These are phyloP conservation scores for Adelges cooleyi DNA, from an alignment of 1,140 invertebrate species.

Conservation along the genomic window DNA sequence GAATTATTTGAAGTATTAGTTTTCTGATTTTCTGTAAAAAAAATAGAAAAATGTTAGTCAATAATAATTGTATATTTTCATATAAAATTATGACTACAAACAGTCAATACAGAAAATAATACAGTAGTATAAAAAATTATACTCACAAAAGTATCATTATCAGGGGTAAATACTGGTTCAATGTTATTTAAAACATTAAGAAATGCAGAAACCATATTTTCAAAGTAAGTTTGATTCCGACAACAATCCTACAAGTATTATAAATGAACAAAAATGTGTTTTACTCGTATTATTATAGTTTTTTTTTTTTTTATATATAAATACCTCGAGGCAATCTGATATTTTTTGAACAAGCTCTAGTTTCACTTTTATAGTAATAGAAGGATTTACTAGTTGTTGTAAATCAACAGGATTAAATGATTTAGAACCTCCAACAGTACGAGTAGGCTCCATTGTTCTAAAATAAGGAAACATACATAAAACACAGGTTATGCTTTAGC, in stretches of 20 bases:
- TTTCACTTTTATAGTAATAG: not conserved
- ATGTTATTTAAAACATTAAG: not conserved
- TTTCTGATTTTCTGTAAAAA: conserved; percentile 16
- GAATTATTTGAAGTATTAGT: conserved; percentile 17
- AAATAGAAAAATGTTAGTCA: not conserved
- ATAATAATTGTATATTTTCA: not conserved
- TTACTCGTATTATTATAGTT: too few relatives aligned
- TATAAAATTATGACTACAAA: not conserved
- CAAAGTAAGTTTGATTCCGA: not conserved
- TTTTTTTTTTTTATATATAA: too few relatives aligned
- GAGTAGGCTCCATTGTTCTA: conserved; percentile 1
- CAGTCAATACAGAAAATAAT: not conserved
- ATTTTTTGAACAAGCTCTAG: conserved; percentile 3
- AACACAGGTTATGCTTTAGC: too few relatives aligned
- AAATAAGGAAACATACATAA: too few relatives aligned
- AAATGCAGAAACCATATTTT: conserved; percentile 6
- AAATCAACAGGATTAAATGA: not conserved
- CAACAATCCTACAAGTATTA: conserved; percentile 6
- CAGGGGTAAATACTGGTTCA: conserved; percentile 16
- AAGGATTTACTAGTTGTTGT: not conserved
- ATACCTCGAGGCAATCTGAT: not conserved
- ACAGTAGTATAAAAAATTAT: not conserved
- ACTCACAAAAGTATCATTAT: conserved; percentile 18
- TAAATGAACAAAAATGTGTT: too few relatives aligned
- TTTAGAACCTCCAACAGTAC: not conserved